Percentiles rank a stretch among this genome's conserved stretches.
phyloP scores from a whole-genome alignment of 2,113 vertebrate genomes.

The Chinchilla lanigera region DNA sequence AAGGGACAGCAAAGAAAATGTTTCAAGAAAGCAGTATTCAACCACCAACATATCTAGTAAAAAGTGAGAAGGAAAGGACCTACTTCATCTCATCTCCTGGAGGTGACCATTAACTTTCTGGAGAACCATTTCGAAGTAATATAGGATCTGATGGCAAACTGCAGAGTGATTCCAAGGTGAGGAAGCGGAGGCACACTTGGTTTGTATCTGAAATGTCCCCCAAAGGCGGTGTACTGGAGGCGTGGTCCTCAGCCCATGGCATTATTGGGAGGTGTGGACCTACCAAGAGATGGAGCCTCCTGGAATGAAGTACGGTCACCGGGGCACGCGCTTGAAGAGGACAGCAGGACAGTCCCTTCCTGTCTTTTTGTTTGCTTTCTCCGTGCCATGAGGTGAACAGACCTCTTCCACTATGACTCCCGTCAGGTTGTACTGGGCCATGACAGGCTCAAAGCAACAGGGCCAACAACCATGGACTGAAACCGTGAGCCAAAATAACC shows the following conservation, averaged over 20 bases:
- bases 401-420: neutral
- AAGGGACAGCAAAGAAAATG: neutral
- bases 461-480: neutral
- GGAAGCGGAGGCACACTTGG: neutral
- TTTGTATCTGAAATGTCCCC: neutral
- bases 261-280: neutral
- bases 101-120: neutral
- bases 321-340: neutral
- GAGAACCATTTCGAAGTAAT: neutral
- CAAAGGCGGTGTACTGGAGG: neutral
- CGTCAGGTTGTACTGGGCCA: neutral
- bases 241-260: neutral
- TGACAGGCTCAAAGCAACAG: neutral
- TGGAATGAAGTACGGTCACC: neutral
- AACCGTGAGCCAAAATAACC: neutral
- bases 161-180: neutral
- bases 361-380: neutral
- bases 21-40: neutral
- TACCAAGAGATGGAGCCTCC: neutral
- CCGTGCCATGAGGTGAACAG: neutral
- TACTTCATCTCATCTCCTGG: neutral
- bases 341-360: neutral
- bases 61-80: neutral
- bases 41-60: neutral
- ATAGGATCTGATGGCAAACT: neutral